Evolutionary conservation across 2,888 invertebrate genomes (phyloP).

Genomic region (Nymphalis urticae): DNA sequence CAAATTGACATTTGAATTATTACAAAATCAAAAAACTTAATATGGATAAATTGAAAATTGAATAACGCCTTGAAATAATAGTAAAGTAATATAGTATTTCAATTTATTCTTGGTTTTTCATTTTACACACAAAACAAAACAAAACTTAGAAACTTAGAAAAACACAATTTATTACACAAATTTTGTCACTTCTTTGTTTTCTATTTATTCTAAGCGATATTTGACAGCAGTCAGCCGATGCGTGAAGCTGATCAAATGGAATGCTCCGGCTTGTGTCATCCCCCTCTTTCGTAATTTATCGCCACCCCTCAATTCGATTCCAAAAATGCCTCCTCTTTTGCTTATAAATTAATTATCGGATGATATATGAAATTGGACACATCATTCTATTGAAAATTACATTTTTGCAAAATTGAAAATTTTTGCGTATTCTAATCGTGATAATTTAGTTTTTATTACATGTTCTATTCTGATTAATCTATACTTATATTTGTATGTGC

Average conservation of each 20-base stretch:
- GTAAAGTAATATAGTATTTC: too few relatives aligned
- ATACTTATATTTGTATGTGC: too few relatives aligned
- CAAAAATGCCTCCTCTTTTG: conserved; percentile 24
- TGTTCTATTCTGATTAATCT: too few relatives aligned
- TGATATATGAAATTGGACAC: background rate
- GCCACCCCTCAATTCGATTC: conserved; percentile 23
- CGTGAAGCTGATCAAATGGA: conserved; percentile 34
- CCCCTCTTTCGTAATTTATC: conserved; percentile 15
- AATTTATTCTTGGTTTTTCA: too few relatives aligned
- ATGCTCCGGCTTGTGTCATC: conserved; percentile 11
- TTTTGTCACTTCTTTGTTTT: conserved; percentile 1
- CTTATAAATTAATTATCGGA: conserved; percentile 26
- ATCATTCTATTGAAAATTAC: background rate
- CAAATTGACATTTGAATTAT: background rate
- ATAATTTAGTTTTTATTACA: too few relatives aligned
- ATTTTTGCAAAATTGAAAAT: too few relatives aligned
- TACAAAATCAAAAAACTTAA: background rate
- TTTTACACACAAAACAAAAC: too few relatives aligned
- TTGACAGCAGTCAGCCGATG: conserved; percentile 25
- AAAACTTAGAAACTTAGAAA: background rate
- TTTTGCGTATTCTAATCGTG: too few relatives aligned
- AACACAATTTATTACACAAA: background rate
- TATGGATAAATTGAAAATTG: background rate
- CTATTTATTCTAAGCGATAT: conserved; percentile 22
- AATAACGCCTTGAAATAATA: too few relatives aligned